Evolutionary conservation across 2,888 invertebrate species (phyloP), one percentile per base, ranked within the genome.

Genomic region (Pomacea canaliculata): DNA sequence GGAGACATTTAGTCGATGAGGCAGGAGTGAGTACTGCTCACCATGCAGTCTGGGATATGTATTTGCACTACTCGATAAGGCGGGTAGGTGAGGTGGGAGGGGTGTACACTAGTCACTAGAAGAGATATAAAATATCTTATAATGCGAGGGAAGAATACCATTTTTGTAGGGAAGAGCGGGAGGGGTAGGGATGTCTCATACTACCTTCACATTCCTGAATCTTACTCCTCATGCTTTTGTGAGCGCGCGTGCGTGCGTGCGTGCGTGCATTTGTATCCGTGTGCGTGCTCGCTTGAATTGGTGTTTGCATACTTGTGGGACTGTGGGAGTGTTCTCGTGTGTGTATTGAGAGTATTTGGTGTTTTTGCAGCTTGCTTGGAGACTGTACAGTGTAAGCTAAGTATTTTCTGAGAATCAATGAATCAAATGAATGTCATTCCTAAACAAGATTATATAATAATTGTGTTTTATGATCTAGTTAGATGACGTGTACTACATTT

Each of bases 291-390:
- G 72, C 18, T 49, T 23, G 49, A 16, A 65, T 27, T 49, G 46
- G 65, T 65, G 27, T 49, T 63, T 65, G 72, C 23, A 49, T 65
- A 63, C n/a, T 37, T 13, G 19, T 48, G 72, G n/a, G 65, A 23
- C 23, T 65, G 51, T 27, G 65, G 63, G 46, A 37, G 49, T 72
- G 72, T 51, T 48, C 62, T 23, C 48, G 37, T 19, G 62, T 62
- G 62, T 71, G 62, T 46, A 46, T 60, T 71, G 62, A 60, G 71
- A 60, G 71, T 71, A 62, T 71, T 60, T 71, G 71, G 18, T 71
- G 71, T 46, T 7, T 71, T n/a, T 62, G 62, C 37, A 37, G n/a
- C 37, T 63, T 56, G 8, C n/a, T 62, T 60, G 1, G 46, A 37
- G 71, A 37, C 7, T 46, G 62, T 62, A 48, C 48, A 62, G 65